A percentile compares a stretch with the other conserved stretches of the same genome.
phyloP scores from a whole-genome alignment of 2,113 vertebrate species.

The Alectura lathami region DNA sequence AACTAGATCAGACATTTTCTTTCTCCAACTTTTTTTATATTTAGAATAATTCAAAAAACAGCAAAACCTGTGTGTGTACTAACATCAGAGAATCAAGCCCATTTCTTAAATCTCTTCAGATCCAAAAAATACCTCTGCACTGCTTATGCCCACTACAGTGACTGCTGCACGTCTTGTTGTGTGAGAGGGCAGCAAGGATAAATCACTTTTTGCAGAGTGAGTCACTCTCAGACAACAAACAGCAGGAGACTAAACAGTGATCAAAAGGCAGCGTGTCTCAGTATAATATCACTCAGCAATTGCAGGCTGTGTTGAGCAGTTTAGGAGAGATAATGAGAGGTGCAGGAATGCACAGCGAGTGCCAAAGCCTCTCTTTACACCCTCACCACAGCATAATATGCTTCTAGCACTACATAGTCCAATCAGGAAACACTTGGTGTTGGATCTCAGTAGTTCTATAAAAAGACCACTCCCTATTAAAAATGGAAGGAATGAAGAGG shows the following conservation, averaged over 20 bases:
- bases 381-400: neutral
- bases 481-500: neutral
- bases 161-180: neutral
- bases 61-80: neutral
- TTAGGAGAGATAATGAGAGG: neutral
- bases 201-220: neutral
- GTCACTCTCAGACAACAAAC: neutral
- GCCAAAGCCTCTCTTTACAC: neutral
- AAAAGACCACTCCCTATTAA: neutral
- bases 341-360: neutral
- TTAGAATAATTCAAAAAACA: neutral
- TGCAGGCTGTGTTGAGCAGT: neutral
- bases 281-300: neutral
- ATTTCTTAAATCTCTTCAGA: neutral
- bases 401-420: neutral
- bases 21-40: neutral
- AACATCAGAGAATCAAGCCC: neutral
- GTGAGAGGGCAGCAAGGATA: neutral
- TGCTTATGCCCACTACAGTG: neutral
- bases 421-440: neutral
- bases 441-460: neutral
- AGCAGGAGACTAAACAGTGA: constrained; percentile 9
- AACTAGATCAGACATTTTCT: neutral
- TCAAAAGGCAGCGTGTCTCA: neutral
- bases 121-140: neutral